Evolutionary conservation across 2,113 vertebrate genomes (phyloP).

Genomic region (Struthidea cinerea): DNA sequence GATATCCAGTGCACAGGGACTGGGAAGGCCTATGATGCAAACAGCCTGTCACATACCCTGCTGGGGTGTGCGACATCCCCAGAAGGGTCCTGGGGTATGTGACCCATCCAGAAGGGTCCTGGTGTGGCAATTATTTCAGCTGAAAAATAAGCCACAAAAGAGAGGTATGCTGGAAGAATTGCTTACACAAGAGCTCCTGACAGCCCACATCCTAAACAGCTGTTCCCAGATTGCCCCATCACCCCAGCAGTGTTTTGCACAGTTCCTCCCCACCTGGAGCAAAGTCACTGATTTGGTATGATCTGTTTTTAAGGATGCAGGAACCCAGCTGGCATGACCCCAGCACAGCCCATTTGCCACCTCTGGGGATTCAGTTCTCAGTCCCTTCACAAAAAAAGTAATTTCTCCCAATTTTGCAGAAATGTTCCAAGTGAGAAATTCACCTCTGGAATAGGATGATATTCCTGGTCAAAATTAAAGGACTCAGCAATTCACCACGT

Average conservation of each 20-base stretch:
- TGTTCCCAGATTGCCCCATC: background rate
- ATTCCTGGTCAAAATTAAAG: background rate
- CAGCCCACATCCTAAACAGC: background rate
- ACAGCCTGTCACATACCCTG: background rate
- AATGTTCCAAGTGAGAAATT: background rate
- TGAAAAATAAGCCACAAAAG: background rate
- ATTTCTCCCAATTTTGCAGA: background rate
- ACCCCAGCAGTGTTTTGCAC: background rate
- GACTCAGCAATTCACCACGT: fast-evolving
- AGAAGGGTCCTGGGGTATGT: background rate
- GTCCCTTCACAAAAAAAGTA: background rate
- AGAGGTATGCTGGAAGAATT: background rate
- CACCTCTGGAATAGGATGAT: background rate
- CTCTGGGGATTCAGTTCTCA: background rate
- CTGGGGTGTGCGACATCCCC: no score
- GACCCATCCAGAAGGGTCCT: background rate
- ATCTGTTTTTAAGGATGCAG: background rate
- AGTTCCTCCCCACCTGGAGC: background rate
- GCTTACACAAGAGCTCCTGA: background rate
- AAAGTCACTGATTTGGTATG: background rate
- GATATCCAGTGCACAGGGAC: background rate
- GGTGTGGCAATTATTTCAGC: background rate
- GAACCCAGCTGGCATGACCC: fast-evolving
- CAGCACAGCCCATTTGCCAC: background rate
- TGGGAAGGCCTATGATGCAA: background rate